Evolutionary conservation across 2,888 invertebrate genomes (phyloP).

Genomic region (Zygaena filipendulae): DNA sequence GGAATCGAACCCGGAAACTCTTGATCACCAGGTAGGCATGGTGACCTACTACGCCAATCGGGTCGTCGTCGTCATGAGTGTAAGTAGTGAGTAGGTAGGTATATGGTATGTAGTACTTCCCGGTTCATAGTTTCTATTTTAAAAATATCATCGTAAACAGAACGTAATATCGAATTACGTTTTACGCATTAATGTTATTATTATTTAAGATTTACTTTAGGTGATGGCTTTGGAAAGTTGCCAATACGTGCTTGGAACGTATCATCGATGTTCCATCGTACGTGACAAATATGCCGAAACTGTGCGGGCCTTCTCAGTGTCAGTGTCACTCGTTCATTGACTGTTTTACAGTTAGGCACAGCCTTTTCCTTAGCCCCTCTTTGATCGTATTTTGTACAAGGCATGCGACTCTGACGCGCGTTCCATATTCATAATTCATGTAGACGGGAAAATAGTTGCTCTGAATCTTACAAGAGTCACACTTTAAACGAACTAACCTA

Average conservation of each 20-base stretch:
- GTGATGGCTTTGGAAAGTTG: conserved; percentile 50
- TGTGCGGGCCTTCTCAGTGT: conserved; percentile 38
- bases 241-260: conserved; percentile 32
- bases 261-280: conserved; percentile 43
- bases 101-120: no score
- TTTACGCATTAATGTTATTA: no score
- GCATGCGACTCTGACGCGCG: conserved; percentile 37
- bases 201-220: no score
- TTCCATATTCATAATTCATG: conserved; percentile 48
- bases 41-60: no score
- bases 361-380: conserved; percentile 37
- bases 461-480: conserved; percentile 11
- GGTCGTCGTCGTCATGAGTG: no score
- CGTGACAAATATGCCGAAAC: conserved; percentile 53
- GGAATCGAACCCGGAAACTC: no score
- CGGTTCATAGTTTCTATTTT: no score
- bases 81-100: no score
- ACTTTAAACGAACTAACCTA: no score
- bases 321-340: conserved; percentile 55
- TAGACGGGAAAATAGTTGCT: conserved; percentile 38
- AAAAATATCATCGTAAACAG: no score
- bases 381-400: conserved; percentile 39
- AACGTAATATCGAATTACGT: no score
- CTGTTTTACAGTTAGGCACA: conserved; percentile 58
- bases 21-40: no score